Percentiles rank a stretch among this genome's conserved stretches.
Conservation (phyloP, 1,140 invertebrate genomes). For the Brachionus calyciflorus region DNA sequence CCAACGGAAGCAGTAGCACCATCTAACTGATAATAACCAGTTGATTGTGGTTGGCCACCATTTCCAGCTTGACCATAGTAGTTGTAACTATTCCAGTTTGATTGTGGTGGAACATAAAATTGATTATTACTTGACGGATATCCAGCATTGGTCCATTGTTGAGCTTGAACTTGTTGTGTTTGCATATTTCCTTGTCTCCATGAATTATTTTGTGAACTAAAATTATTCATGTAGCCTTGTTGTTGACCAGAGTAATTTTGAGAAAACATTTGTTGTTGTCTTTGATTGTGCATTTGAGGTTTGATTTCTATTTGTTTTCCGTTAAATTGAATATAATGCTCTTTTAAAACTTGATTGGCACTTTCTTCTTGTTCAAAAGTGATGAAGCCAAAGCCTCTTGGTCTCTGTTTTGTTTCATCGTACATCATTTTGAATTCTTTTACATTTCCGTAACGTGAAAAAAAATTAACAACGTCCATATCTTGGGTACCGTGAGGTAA, state of each 20-base stretch:
- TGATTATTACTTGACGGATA: slow-evolving; percentile 13
- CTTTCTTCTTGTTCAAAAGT: slow-evolving; percentile 31
- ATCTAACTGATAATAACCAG: slow-evolving; percentile 19
- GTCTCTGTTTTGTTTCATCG: slow-evolving; percentile 3
- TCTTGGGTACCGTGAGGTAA: slow-evolving; percentile 36
- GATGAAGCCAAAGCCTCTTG: slow-evolving; percentile 37
- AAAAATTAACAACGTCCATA: slow-evolving; percentile 36
- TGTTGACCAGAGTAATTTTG: slow-evolving; percentile 3
- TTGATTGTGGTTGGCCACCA: slow-evolving; percentile 3
- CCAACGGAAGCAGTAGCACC: slow-evolving; percentile 3
- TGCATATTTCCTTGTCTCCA: slow-evolving; percentile 16
- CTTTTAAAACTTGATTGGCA: slow-evolving; percentile 1
- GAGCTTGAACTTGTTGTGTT: neutral
- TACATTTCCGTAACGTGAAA: slow-evolving; percentile 4
- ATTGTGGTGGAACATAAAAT: slow-evolving; percentile 24
- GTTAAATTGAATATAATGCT: slow-evolving; percentile 34
- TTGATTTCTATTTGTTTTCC: slow-evolving; percentile 34
- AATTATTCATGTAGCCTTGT: slow-evolving; percentile 24
- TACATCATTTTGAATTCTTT: slow-evolving; percentile 32
- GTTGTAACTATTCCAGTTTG: slow-evolving; percentile 13
- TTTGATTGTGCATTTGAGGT: slow-evolving; percentile 26
- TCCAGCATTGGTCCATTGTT: slow-evolving; percentile 4
- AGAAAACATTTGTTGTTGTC: slow-evolving; percentile 30
- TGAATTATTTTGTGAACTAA: slow-evolving; percentile 2
- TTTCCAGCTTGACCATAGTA: slow-evolving; percentile 7